phyloP scores from a whole-genome alignment of 2,888 invertebrate genomes.

The Microplitis manilae region DNA sequence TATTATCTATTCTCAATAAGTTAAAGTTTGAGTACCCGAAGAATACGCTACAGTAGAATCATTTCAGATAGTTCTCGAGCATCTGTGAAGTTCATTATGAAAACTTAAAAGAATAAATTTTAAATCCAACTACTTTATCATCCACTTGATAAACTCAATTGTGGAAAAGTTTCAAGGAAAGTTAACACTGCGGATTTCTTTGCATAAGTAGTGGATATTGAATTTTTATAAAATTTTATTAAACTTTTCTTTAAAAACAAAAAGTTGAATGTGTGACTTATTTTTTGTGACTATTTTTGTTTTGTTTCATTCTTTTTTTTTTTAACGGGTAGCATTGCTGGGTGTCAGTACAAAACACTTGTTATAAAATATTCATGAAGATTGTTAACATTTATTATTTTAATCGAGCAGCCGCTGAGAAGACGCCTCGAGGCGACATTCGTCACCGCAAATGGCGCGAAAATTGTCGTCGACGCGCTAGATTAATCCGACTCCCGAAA shows the following conservation, averaged over 20 bases:
- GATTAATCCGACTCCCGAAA: conserved; percentile 44
- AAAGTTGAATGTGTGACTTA: too few relatives aligned
- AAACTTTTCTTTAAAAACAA: neutral
- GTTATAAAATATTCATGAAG: conserved; percentile 56
- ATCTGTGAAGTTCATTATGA: conserved; percentile 15
- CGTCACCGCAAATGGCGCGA: conserved; percentile 51
- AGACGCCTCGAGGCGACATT: conserved; percentile 40
- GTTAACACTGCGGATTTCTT: neutral
- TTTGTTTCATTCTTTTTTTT: too few relatives aligned
- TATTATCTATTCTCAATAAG: too few relatives aligned
- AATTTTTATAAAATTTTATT: neutral
- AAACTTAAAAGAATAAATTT: conserved; percentile 3
- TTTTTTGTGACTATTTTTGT: too few relatives aligned
- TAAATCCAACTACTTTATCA: neutral
- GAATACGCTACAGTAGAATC: neutral
- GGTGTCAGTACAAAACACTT: neutral
- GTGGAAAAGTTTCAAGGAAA: neutral
- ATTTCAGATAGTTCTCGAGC: neutral
- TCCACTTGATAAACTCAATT: neutral
- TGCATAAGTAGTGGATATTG: neutral
- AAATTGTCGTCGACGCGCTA: conserved; percentile 45
- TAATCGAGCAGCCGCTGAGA: conserved; percentile 44
- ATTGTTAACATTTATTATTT: conserved; percentile 47
- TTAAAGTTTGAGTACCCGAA: too few relatives aligned
- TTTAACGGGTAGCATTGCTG: neutral